phyloP scores from a whole-genome alignment of 2,797 vertebrate species.

The Crypturellus tataupa region DNA sequence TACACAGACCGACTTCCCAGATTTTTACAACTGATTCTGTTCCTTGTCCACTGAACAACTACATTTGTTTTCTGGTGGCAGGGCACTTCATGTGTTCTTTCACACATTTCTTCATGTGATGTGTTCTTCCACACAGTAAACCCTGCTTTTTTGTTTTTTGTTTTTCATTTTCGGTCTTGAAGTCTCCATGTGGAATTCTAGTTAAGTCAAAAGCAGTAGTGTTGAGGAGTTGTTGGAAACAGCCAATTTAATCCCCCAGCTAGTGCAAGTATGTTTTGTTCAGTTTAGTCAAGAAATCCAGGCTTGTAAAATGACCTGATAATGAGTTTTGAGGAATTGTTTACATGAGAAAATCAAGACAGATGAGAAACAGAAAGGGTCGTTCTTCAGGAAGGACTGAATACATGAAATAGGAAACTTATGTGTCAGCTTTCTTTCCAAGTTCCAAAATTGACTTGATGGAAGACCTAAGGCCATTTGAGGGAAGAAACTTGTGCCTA shows the following conservation, averaged over 20 bases:
- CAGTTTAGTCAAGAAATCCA: constrained; percentile 19
- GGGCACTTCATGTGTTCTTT: not conserved
- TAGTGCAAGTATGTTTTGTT: constrained; percentile 37
- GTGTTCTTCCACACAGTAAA: constrained; percentile 7
- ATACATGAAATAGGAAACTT: constrained; percentile 56
- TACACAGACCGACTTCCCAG: not conserved
- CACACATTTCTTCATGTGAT: not conserved
- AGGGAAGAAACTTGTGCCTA: not conserved
- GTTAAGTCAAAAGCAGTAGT: constrained; percentile 47
- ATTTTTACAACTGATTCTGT: not conserved
- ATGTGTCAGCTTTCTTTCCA: constrained; percentile 62
- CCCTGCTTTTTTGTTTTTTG: not conserved
- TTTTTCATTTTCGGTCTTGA: not conserved
- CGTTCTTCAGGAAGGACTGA: constrained; percentile 31
- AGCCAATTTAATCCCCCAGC: constrained; percentile 23
- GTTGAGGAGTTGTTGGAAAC: constrained; percentile 31
- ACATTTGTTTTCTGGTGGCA: not conserved
- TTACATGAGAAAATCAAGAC: constrained; percentile 37
- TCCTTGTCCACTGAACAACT: not conserved
- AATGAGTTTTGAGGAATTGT: constrained; percentile 63
- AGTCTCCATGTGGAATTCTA: not conserved
- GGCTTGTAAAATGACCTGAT: constrained; percentile 39
- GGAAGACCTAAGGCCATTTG: constrained; percentile 7
- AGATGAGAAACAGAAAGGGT: constrained; percentile 50
- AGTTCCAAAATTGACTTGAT: constrained; percentile 22